These are phyloP conservation scores for Galemys pyrenaicus DNA, from an alignment of 2,113 vertebrate species.

Conservation along the genomic window DNA sequence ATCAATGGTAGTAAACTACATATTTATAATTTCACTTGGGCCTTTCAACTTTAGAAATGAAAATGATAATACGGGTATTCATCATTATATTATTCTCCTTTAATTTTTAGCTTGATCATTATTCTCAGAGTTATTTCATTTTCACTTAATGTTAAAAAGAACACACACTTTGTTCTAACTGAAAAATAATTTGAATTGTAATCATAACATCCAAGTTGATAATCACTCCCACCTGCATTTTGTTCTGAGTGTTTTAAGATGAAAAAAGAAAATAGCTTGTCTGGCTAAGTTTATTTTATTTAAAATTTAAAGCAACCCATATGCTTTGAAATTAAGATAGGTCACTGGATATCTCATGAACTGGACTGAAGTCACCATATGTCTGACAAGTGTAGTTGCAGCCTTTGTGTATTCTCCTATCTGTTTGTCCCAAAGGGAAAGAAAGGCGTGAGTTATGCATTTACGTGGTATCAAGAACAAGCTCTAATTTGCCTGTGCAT, in stretches of 20 bases:
- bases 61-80: neutral
- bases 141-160: conserved; percentile 21
- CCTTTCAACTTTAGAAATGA: neutral
- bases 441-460: neutral
- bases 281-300: neutral
- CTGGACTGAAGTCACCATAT: neutral
- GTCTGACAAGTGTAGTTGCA: neutral
- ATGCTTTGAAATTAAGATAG: neutral
- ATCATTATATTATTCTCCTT: neutral
- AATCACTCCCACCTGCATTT: neutral
- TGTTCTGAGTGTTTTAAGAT: neutral
- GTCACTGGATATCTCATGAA: neutral
- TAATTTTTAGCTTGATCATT: conserved; percentile 4
- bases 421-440: neutral
- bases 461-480: neutral
- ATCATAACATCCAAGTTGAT: conserved; percentile 4
- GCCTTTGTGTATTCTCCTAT: neutral
- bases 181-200: conserved; percentile 3
- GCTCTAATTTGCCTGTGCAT: neutral
- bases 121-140: neutral
- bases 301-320: neutral
- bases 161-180: neutral
- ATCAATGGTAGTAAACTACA: neutral
- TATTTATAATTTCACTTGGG: neutral
- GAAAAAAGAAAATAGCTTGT: neutral